Evolutionary conservation across 2,888 invertebrate species (phyloP).

Genomic region (Synergus gifuensis): DNA sequence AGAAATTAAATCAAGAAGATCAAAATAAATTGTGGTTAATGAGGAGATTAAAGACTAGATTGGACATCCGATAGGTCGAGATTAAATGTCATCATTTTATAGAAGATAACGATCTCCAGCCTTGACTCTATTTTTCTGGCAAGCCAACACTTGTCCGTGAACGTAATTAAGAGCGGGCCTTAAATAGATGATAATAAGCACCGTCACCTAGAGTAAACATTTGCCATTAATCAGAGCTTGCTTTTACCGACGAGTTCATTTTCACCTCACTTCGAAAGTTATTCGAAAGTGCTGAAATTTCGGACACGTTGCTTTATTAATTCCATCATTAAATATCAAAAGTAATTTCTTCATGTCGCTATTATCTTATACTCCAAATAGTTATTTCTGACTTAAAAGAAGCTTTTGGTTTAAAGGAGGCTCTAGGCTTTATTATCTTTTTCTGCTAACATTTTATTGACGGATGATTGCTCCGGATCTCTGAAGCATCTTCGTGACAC

Average conservation of each 20-base stretch:
- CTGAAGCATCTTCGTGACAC: constrained; percentile 1
- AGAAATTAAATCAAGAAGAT: constrained; percentile 47
- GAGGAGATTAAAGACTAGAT: constrained; percentile 52
- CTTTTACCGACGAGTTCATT: constrained; percentile 28
- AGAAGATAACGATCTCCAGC: constrained; percentile 53
- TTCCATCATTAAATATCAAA: no score
- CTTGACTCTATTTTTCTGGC: constrained; percentile 41
- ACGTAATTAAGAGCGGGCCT: constrained; percentile 25
- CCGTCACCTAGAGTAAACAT: background rate
- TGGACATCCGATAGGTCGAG: constrained; percentile 50
- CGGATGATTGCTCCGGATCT: background rate
- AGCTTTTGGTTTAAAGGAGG: no score
- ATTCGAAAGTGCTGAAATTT: background rate
- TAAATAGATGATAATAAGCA: constrained; percentile 26
- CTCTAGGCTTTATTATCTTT: no score
- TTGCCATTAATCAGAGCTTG: constrained; percentile 22
- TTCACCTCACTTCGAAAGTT: constrained; percentile 15
- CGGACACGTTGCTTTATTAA: no score
- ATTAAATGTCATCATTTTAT: constrained; percentile 54
- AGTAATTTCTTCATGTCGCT: no score
- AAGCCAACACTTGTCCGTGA: constrained; percentile 23
- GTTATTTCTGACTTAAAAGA: no score
- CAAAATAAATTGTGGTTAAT: constrained; percentile 48
- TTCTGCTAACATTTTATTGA: no score
- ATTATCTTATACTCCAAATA: no score